Base-by-base conservation (phyloP, 30 jellyfish, hydroid and myxozoan genomes). In the Chironex yamaguchii region DNA sequence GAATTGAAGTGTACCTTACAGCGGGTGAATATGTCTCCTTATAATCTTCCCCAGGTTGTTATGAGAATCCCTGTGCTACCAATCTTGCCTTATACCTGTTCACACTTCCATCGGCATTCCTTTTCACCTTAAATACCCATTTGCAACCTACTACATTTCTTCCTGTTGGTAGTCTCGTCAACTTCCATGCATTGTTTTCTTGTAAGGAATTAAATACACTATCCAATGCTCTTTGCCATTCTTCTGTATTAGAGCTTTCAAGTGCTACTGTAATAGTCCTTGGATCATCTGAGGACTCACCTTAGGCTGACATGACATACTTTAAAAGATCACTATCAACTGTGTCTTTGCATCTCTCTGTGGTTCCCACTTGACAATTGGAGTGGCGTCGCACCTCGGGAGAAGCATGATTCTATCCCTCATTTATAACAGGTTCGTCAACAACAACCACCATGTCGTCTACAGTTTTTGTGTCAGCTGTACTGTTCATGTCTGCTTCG, bases 11-110 rank as follows among this genome's bases (percentile, higher is more conserved):
- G n/a, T n/a, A n/a, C n/a, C 34, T 50, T 6, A 63, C 62, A 4
- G 81, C 53, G n/a, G 88, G 88, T 11, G 88, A 76, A 75, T 20
- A 75, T 4, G 88, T 75, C 0, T 75, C 88, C n/a, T 75, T 0
- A 42, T 9, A 75, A 75, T 49, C 88, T 25, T 50, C 0, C 3
- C 62, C 88, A 50, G 27, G 27, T 13, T 31, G 25, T 28, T 75
- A 77, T 36, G 64, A 50, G 29, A 50, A 75, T 20, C 79, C 88
- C 34, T 75, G 51, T 75, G 88, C 88, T 0, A 75, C 88, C 51
- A 23, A 75, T 52, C 88, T 50, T 49, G 88, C 88, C 0, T 75
- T 75, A 34, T 49, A 28, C n/a, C n/a, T n/a, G 62, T 35, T 75
- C 23, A 49, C 29, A 17, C 9, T 34, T 12, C 88, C 79, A 22